Evolutionary conservation across 1,140 invertebrate species (phyloP), one percentile per base, ranked within the genome.

Genomic region (Tachypleus tridentatus): DNA sequence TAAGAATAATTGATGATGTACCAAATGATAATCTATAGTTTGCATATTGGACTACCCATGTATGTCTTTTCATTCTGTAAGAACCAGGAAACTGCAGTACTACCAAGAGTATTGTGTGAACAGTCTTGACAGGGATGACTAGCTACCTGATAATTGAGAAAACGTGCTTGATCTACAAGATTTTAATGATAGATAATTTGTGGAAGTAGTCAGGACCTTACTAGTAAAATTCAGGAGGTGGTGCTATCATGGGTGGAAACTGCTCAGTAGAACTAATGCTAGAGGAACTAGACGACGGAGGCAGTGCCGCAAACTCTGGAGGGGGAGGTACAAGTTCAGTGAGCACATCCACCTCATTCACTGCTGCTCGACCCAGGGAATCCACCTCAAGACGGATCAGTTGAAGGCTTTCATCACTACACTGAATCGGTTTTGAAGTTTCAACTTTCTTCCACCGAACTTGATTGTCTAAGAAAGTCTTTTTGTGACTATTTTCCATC

Each of bases 41-140:
- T 68, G 79, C 76, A 50, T 81, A 74, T 47, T 29, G 29, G 29
- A 29, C 2, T 29, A 29, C 29, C 29, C 29, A 29, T 29, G 29
- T 29, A 29, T 29, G 29, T 29, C 29, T 29, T 29, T 29, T 29
- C 29, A 29, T 29, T 29, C 29, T 29, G 29, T 29, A 29, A 29
- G 29, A 29, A 29, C 29, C 29, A 29, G 29, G 29, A 29, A 29
- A 29, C 29, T 29, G 29, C 2, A 29, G 29, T 29, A 29, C 29
- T 29, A 29, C 29, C 2, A 29, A 29, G 29, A 29, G 29, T 29
- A 29, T 29, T 29, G 29, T 29, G 29, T 29, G 29, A 29, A 29
- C 29, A 29, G 29, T 29, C 29, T 29, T 29, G 29, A 29, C 29
- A 29, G 29, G 29, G 2, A 29, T 29, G 29, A 29, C 29, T 29